phyloP scores from a whole-genome alignment of 1,140 invertebrate species.

The Euura lappo region DNA sequence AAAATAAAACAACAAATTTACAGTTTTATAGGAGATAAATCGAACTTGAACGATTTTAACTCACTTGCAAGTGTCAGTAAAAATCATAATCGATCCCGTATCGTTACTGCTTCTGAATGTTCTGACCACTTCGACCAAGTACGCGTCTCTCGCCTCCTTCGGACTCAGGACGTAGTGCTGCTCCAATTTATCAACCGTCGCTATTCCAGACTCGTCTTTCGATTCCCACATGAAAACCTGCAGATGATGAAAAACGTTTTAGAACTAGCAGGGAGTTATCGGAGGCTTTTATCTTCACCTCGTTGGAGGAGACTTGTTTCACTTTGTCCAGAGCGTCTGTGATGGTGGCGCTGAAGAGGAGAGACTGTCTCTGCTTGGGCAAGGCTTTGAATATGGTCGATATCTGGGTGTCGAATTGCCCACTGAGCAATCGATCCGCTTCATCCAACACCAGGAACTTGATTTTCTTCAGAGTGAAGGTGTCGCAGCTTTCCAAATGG shows the following conservation, averaged over 20 bases:
- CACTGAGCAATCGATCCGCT: conserved; percentile 87
- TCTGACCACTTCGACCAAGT: conserved; percentile 87
- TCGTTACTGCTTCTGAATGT: conserved; percentile 75
- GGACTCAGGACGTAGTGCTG: conserved; percentile 92
- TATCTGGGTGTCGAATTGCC: conserved; percentile 81
- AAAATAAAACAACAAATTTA: conserved; percentile 40
- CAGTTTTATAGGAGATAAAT: neutral
- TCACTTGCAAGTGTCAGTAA: conserved; percentile 94
- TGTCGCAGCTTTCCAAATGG: conserved; percentile 84
- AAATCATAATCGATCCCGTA: conserved; percentile 87
- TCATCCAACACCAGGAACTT: conserved; percentile 92
- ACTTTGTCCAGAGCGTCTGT: conserved; percentile 82
- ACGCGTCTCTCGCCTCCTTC: conserved; percentile 90
- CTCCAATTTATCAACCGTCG: conserved; percentile 86
- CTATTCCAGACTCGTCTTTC: conserved; percentile 66
- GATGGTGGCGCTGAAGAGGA: conserved; percentile 97
- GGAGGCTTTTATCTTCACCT: conserved; percentile 45
- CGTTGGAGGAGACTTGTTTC: conserved; percentile 67
- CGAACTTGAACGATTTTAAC: conserved; percentile 31
- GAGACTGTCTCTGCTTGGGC: conserved; percentile 81
- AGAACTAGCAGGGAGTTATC: neutral
- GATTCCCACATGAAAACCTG: conserved; percentile 72
- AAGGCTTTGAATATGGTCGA: conserved; percentile 82
- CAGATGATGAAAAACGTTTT: conserved; percentile 11
- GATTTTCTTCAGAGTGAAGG: conserved; percentile 80